Evolutionary conservation across 2,888 invertebrate genomes (phyloP).

Genomic region (Euplexia lucipara): DNA sequence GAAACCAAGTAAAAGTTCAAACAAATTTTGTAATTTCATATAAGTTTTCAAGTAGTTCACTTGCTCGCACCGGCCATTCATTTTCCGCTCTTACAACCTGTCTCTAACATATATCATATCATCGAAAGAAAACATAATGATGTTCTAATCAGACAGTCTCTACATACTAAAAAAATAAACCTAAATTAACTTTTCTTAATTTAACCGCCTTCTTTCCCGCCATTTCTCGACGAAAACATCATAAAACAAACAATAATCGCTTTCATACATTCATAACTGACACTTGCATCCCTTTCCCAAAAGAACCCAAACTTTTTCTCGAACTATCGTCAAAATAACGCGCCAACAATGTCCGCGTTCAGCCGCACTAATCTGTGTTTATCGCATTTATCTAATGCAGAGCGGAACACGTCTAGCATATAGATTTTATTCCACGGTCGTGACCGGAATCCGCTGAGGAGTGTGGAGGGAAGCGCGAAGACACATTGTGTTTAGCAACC

Average conservation of each 20-base stretch:
- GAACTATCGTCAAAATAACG: conserved; percentile 33
- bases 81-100: too few species aligned
- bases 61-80: too few species aligned
- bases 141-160: too few species aligned
- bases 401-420: conserved; percentile 70
- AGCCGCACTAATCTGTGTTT: conserved; percentile 65
- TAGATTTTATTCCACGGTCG: conserved; percentile 71
- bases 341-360: conserved; percentile 40
- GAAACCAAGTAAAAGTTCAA: too few species aligned
- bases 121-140: too few species aligned
- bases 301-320: conserved; percentile 1
- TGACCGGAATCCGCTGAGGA: conserved; percentile 68
- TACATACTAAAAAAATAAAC: too few species aligned
- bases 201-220: background rate
- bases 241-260: conserved; percentile 4
- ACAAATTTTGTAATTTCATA: too few species aligned
- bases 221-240: background rate
- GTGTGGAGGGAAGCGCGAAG: conserved; percentile 64
- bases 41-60: too few species aligned
- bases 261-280: conserved; percentile 13
- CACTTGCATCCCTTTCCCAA: background rate
- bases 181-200: too few species aligned
- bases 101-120: too few species aligned
- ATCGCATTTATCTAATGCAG: conserved; percentile 64
- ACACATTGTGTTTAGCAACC: conserved; percentile 74